These are phyloP conservation scores for Erythrocercus mccallii DNA, from an alignment of 2,113 vertebrate genomes.

Conservation along the genomic window DNA sequence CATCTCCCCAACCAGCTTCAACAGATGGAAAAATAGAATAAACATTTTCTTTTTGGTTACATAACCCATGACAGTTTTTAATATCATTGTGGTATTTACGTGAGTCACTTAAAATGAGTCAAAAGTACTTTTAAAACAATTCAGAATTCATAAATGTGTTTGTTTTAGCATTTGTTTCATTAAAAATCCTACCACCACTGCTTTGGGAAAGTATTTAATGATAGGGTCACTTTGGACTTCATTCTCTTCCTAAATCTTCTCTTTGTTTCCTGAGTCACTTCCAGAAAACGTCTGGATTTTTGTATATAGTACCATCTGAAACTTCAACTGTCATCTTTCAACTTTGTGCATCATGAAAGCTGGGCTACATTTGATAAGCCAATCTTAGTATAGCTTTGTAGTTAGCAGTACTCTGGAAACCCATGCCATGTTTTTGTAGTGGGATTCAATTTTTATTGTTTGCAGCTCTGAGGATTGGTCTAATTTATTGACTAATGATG, in stretches of 20 bases:
- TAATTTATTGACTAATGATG: background rate
- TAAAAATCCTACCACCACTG: fast-evolving
- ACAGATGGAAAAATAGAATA: too few relatives aligned
- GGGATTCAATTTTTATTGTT: background rate
- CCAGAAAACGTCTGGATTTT: background rate
- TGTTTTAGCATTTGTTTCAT: background rate
- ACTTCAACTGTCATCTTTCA: background rate
- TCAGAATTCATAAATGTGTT: background rate
- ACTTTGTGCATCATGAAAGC: background rate
- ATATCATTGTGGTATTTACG: background rate
- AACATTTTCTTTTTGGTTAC: too few relatives aligned
- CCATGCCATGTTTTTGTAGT: background rate
- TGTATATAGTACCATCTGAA: background rate
- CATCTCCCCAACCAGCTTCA: too few relatives aligned
- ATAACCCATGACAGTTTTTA: background rate
- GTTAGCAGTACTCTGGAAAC: background rate
- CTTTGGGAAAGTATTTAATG: background rate
- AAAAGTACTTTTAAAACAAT: background rate
- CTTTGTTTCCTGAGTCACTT: background rate
- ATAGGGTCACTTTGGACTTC: background rate
- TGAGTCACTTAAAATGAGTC: background rate
- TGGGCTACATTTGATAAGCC: background rate
- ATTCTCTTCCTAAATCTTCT: background rate
- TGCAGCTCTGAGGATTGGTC: background rate
- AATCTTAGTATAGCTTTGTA: background rate